phyloP scores from a whole-genome alignment of 2,797 vertebrate genomes.

The Eulemur coronatus region DNA sequence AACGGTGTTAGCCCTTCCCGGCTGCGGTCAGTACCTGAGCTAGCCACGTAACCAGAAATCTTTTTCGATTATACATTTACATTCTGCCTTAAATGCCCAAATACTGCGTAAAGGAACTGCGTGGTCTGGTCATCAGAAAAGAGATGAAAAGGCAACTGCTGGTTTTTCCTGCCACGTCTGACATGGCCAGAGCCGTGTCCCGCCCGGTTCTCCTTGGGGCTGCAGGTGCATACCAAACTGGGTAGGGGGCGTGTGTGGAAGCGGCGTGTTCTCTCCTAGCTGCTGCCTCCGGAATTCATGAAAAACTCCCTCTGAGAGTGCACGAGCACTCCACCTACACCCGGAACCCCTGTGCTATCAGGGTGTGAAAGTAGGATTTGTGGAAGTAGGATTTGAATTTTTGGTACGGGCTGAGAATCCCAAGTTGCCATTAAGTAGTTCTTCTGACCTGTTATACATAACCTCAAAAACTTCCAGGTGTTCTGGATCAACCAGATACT shows the following conservation, averaged over 20 bases:
- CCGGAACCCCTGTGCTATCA: neutral
- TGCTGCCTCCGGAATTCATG: neutral
- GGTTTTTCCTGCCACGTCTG: neutral
- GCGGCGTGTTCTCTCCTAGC: neutral
- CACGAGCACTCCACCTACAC: neutral
- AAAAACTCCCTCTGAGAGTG: neutral
- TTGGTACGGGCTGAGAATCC: neutral
- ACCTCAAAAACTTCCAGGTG: neutral
- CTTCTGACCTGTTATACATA: neutral
- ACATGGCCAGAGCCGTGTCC: neutral
- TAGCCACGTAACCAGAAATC: neutral
- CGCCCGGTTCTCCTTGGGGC: neutral
- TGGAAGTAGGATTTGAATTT: neutral
- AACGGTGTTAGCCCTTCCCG: neutral
- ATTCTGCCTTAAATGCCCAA: neutral
- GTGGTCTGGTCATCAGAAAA: neutral
- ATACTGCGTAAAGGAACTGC: neutral
- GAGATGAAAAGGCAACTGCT: neutral
- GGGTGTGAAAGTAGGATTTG: neutral
- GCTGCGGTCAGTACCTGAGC: neutral
- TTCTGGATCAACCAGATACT: neutral
- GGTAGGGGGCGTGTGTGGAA: neutral
- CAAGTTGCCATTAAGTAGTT: neutral
- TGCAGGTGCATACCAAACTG: slow-evolving; percentile 16
- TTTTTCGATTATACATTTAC: neutral